phyloP scores from a whole-genome alignment of 1,140 invertebrate genomes.

The Cotesia chilonis region DNA sequence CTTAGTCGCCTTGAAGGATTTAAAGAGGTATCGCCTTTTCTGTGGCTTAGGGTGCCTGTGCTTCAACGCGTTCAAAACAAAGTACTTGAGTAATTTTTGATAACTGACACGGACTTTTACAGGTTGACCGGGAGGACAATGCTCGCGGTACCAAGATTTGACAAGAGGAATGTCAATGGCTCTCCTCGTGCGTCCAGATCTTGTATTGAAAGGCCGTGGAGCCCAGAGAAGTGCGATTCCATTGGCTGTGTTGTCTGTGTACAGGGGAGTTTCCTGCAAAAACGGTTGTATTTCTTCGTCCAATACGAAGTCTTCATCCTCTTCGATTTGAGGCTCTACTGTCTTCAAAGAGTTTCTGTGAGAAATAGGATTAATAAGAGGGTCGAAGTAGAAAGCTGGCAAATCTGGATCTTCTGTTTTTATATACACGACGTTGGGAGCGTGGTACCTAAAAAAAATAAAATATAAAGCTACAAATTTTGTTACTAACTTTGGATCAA shows the following conservation, averaged over 20 bases:
- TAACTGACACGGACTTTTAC: constrained; percentile 99
- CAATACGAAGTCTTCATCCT: constrained; percentile 94
- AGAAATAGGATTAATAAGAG: constrained; percentile 98
- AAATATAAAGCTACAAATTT: background rate
- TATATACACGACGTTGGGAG: constrained; percentile 98
- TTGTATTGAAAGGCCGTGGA: constrained; percentile 95
- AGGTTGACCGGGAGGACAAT: constrained; percentile 97
- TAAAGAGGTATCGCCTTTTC: constrained; percentile 97
- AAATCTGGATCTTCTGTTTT: constrained; percentile 99
- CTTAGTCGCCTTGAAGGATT: constrained; percentile 99
- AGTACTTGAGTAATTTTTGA: constrained; percentile 98
- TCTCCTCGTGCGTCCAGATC: constrained; percentile 86
- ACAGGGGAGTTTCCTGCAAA: constrained; percentile 92
- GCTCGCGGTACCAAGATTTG: constrained; percentile 97
- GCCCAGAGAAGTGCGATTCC: constrained; percentile 99
- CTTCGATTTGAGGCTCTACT: constrained; percentile 86
- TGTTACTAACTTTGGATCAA: too few species aligned
- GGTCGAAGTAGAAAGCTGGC: constrained; percentile 99
- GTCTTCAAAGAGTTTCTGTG: constrained; percentile 90
- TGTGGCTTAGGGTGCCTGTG: constrained; percentile 97
- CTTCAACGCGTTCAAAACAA: constrained; percentile 96
- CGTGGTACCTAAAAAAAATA: constrained; percentile 86
- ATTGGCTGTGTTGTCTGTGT: constrained; percentile 99
- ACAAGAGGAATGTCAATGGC: constrained; percentile 97
- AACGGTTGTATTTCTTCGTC: constrained; percentile 92